A percentile compares a stretch with the other conserved stretches of the same genome.
These are phyloP conservation scores for Hydrolagus colliei DNA, from an alignment of 2,797 vertebrate genomes.

Conservation along the genomic window DNA sequence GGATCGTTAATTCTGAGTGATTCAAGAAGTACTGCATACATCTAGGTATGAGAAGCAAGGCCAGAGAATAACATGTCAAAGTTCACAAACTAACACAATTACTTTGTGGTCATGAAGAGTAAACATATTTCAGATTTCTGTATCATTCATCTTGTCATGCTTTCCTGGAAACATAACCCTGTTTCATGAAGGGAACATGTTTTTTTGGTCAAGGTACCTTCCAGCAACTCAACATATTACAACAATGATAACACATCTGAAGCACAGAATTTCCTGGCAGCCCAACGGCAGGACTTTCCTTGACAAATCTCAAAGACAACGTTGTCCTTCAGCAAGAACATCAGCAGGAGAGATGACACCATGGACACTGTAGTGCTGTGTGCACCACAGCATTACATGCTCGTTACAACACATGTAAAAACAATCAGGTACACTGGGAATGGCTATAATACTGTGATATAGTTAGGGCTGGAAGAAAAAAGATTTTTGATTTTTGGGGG, in stretches of 20 bases:
- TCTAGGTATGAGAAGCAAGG: background rate
- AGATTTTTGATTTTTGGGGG: too few species aligned
- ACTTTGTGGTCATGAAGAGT: constrained; percentile 9
- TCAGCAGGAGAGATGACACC: background rate
- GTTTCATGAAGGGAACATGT: background rate
- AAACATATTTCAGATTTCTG: constrained; percentile 12
- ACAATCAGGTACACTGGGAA: too few species aligned
- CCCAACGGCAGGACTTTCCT: background rate
- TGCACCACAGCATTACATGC: too few species aligned
- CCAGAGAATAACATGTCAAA: background rate
- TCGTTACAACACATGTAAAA: too few species aligned
- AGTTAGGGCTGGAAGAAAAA: too few species aligned
- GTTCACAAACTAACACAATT: constrained; percentile 9
- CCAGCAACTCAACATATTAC: background rate
- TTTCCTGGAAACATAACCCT: constrained; percentile 22
- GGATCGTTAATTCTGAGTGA: background rate
- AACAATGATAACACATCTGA: background rate
- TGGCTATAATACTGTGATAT: too few species aligned
- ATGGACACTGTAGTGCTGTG: too few species aligned
- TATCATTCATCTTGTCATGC: constrained; percentile 4
- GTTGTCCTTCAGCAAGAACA: background rate
- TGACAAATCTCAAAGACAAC: background rate
- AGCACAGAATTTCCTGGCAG: background rate
- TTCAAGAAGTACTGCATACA: background rate
- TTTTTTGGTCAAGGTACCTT: background rate